Conservation (phyloP, 2,888 invertebrate species). For the Caenorhabditis japonica region DNA sequence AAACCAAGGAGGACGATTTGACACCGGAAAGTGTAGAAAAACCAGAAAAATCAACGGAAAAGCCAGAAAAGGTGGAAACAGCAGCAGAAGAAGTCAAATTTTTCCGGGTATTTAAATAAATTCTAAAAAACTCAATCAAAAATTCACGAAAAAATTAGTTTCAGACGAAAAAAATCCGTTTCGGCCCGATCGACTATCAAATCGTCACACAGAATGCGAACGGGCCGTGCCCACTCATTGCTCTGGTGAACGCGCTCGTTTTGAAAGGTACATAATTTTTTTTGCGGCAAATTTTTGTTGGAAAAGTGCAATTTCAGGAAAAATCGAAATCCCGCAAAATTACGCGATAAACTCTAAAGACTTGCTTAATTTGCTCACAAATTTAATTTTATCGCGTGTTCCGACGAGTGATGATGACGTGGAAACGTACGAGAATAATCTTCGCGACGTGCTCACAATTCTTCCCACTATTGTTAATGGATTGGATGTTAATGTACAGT, state of each 20-base stretch:
- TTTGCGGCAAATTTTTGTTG: too few relatives aligned
- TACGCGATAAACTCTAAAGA: background rate
- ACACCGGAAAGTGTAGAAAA: background rate
- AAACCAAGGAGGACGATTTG: too few relatives aligned
- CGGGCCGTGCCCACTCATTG: slow-evolving; percentile 82
- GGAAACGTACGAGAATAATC: slow-evolving; percentile 79
- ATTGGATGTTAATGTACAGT: slow-evolving; percentile 81
- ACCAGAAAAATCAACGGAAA: background rate
- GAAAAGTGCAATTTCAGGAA: slow-evolving; percentile 16
- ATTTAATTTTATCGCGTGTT: background rate
- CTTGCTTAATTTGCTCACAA: slow-evolving; percentile 10
- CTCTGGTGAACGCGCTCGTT: slow-evolving; percentile 81
- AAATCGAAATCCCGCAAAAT: slow-evolving; percentile 5
- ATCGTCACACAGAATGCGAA: slow-evolving; percentile 81
- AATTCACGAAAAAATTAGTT: slow-evolving; percentile 10
- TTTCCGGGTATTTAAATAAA: slow-evolving; percentile 6
- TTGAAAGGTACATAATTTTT: slow-evolving; percentile 78
- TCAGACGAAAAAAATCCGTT: slow-evolving; percentile 80
- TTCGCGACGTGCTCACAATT: slow-evolving; percentile 80
- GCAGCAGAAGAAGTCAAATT: slow-evolving; percentile 1
- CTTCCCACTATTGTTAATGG: slow-evolving; percentile 81
- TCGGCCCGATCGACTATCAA: slow-evolving; percentile 77
- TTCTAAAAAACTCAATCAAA: background rate
- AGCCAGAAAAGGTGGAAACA: background rate
- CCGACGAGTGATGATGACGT: slow-evolving; percentile 4